Base-by-base conservation (phyloP, 2,888 invertebrate species). In the Leucozona laternaria region DNA sequence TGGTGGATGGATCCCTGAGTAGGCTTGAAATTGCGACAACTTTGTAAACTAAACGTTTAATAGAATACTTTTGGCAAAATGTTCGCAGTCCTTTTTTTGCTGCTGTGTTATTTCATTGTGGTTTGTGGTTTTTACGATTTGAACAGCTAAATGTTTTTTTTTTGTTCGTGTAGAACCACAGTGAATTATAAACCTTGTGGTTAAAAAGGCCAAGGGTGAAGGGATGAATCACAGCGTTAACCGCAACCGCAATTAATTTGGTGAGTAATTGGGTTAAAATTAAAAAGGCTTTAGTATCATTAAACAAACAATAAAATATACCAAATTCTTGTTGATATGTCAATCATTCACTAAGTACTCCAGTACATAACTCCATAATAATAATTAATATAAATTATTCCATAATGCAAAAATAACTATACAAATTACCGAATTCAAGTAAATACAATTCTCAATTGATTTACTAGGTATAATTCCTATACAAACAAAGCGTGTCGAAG, bases 1-100 rank as follows among this genome's bases (percentile, higher is more conserved):
- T 22, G 60, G 34, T 15, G 37, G 76, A 76, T 85, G 84, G 50
- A 15, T 55, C 37, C 57, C 15, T 62, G 66, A 68, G 48, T 43
- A 57, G 72, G 77, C 62, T 53, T 77, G 60, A 68, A 85, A 77
- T 85, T 77, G 80, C 77, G 72, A 78, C 80, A 81, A 80, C 77
- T 77, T 77, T 70, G 68, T 64, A 68, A 85, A 80, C 58, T 72
- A 77, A 58, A 58, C 58, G 45, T 28, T 45, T 45, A 64, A 40
- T 45, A 45, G n/a, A 45, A 64, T 64, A 64, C 55, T 31, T 31
- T n/a, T 57, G 66, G 50, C 17, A 10, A 68, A 68, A 28, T 15
- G 37, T 37, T 53, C 10, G 13, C 11, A 2, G 0, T 28, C 28
- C 8, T 31, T 20, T 66, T 66, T 48, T 66, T 20, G 7, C 4